Percentiles rank a stretch among this genome's conserved stretches.
Conservation (phyloP, 2,113 vertebrate species). For the Peromyscus maniculatus region DNA sequence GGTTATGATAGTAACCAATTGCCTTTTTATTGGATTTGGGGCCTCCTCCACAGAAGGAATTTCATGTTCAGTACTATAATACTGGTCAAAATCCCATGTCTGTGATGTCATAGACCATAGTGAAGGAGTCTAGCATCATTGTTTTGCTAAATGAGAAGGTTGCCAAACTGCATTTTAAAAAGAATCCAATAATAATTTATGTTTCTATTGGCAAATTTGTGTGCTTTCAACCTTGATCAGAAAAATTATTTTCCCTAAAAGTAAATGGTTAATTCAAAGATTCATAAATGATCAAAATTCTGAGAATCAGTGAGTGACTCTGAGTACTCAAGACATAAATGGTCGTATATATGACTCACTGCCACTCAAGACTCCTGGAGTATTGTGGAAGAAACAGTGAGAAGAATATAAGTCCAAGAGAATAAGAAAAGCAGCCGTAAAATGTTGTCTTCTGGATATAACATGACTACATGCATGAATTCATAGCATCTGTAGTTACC, state of each 20-base stretch:
- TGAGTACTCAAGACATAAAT: not conserved
- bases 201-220: not conserved
- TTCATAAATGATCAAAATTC: not conserved
- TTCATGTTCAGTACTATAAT: not conserved
- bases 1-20: too few relatives aligned
- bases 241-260: not conserved
- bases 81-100: not conserved
- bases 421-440: too few relatives aligned
- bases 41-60: not conserved
- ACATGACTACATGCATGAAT: not conserved
- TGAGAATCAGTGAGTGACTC: not conserved
- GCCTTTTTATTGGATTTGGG: not conserved
- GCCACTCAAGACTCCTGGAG: too few relatives aligned
- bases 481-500: not conserved
- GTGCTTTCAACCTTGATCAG: not conserved
- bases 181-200: not conserved
- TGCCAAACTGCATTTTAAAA: not conserved
- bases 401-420: too few relatives aligned
- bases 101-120: not conserved
- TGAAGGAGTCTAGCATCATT: not conserved
- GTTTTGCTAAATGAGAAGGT: not conserved
- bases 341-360: too few relatives aligned
- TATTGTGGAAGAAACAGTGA: too few relatives aligned
- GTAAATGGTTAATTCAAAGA: not conserved
- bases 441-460: not conserved